phyloP scores from a whole-genome alignment of 2,888 invertebrate genomes.

The Glaucopsyche alexis region DNA sequence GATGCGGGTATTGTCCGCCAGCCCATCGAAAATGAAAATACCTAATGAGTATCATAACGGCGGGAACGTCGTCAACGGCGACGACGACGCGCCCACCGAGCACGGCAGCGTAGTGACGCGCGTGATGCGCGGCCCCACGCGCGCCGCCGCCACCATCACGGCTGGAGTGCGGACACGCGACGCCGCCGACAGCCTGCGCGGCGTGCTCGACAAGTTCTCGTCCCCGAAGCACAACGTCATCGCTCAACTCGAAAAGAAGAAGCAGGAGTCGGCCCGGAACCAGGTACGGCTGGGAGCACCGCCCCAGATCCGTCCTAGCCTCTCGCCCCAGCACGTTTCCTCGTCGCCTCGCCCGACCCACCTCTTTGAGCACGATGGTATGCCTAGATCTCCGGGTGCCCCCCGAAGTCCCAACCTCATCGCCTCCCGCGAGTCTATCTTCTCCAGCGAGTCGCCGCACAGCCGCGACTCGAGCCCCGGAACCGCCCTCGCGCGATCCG shows the following conservation, averaged over 20 bases:
- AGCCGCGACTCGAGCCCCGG: slow-evolving; percentile 53
- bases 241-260: slow-evolving; percentile 54
- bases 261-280: slow-evolving; percentile 48
- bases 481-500: slow-evolving; percentile 82
- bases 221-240: slow-evolving; percentile 57
- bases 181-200: slow-evolving; percentile 67
- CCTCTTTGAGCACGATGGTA: slow-evolving; percentile 46
- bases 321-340: slow-evolving; percentile 51
- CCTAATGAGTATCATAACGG: slow-evolving; percentile 50
- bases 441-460: slow-evolving; percentile 57
- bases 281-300: slow-evolving; percentile 62
- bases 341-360: slow-evolving; percentile 87
- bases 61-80: slow-evolving; percentile 45
- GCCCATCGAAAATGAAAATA: slow-evolving; percentile 46
- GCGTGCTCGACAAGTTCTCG: slow-evolving; percentile 78
- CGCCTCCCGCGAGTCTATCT: slow-evolving; percentile 62
- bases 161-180: slow-evolving; percentile 77
- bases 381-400: slow-evolving; percentile 68
- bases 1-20: slow-evolving; percentile 40
- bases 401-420: slow-evolving; percentile 83
- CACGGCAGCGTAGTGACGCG: slow-evolving; percentile 83
- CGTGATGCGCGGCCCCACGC: slow-evolving; percentile 88
- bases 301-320: slow-evolving; percentile 45
- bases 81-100: slow-evolving; percentile 73
- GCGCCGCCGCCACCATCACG: slow-evolving; percentile 85